Evolutionary conservation across 2,113 vertebrate species (phyloP), one percentile per base, ranked within the genome.

Genomic region (Lepus americanus): DNA sequence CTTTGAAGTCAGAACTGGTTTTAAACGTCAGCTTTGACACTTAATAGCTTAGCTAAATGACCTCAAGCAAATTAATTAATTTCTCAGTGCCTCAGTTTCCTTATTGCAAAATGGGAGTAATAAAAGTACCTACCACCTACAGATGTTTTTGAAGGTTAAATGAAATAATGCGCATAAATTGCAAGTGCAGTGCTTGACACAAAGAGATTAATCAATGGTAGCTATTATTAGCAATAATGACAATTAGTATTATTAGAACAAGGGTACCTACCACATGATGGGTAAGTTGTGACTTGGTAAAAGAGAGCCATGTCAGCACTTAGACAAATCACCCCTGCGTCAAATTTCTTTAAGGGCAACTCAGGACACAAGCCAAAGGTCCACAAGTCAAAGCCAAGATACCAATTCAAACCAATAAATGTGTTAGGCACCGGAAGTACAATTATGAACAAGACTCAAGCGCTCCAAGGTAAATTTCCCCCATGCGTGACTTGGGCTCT

Each of bases 1-100:
- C 67, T 96, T 78, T 96, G 88, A 92, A 90, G 95, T 92, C 91
- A 94, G 63, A 79, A 72, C 70, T 84, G 83, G 89, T 79, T 95
- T 79, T 73, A 80, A 89, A 85, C 59, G 36, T 83, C 49, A 90
- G 31, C 85, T 92, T 36, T 79, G 72, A 90, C 61, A 61, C 3
- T n/a, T 36, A 83, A 44, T 6, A 44, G 44, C 44, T 23, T 67
- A 77, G 49, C 89, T 89, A 1, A 14, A 69, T n/a, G 63, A 63
- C 80, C 36, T 95, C 36, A 66, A 36, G 83, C 83, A 94, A 96
- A 92, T 83, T 20, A 87, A 19, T 88, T 93, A 29, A 93, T 70
- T 81, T 90, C 67, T 94, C 84, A 76, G 31, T 29, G 85, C 73
- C 92, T 96, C 80, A 3, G 39, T 64, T 89, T 95, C 69, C 61